Evolutionary conservation across 2,797 vertebrate species (phyloP), one percentile per base, ranked within the genome.

Genomic region (Xenopus petersii): DNA sequence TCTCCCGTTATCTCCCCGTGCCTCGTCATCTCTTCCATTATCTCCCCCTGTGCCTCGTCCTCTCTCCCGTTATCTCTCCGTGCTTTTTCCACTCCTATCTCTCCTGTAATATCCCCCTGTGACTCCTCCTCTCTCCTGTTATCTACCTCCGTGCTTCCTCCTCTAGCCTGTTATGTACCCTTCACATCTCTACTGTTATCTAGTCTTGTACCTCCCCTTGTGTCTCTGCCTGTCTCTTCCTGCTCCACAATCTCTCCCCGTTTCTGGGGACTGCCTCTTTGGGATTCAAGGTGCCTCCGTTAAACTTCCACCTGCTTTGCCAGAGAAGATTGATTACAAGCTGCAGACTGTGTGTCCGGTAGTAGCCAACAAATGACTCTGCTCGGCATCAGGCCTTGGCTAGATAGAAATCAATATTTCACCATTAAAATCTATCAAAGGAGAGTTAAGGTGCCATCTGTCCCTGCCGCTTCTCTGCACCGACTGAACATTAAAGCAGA

Each of bases 351-450:
- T 88, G 91, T 94, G 93, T 96, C 95, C 94, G 77, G 93, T 90
- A 93, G 94, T 94, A 90, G 88, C 93, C 95, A 94, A 95, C 94
- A 95, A 95, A 96, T 96, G 94, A 95, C 93, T 94, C 92, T 92
- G 94, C 93, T 92, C 93, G 90, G 92, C 91, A 89, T 92, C 92
- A 95, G 94, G 94, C 95, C 95, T 96, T 97, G 95, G 94, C 94
- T 90, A 91, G 92, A 94, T 94, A 94, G 92, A 94, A 94, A 97
- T 96, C 95, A 94, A 97, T 97, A 96, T 93, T 95, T 96, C 94
- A 95, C 94, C 93, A 95, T 96, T 96, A 94, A 94, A 95, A 95
- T 96, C 94, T 93, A 95, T 96, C 94, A 97, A 88, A 92, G 89
- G 88, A 90, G 92, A 93, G 92, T 93, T 90, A 89, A 91, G 90